phyloP scores from a whole-genome alignment of 2,888 invertebrate species.

The Amiota minor region DNA sequence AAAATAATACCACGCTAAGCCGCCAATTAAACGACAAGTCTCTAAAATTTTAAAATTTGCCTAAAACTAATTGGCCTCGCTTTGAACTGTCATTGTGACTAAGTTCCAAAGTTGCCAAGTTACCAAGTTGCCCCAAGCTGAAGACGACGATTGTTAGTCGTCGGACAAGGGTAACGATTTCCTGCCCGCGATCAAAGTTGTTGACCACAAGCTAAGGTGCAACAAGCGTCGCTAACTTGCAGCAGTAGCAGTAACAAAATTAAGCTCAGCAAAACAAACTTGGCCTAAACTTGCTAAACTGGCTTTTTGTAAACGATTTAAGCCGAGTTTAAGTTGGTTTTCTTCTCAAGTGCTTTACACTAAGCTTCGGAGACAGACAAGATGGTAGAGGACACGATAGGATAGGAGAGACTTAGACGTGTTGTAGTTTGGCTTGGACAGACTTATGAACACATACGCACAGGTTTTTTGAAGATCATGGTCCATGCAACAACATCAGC shows the following conservation, averaged over 20 bases:
- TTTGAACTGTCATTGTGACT: conserved; percentile 9
- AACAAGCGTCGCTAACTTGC: not conserved
- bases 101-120: not conserved
- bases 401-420: too few species aligned
- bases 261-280: conserved; percentile 42
- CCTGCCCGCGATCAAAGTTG: conserved; percentile 18
- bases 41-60: conserved; percentile 21
- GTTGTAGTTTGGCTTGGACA: not conserved
- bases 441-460: conserved; percentile 3
- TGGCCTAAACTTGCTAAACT: conserved; percentile 61
- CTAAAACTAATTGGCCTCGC: conserved; percentile 24
- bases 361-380: not conserved
- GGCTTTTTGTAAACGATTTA: conserved; percentile 52
- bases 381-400: not conserved
- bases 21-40: conserved; percentile 24
- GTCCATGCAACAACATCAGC: conserved; percentile 49
- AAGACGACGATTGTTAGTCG: too few species aligned
- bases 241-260: conserved; percentile 50
- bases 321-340: conserved; percentile 6
- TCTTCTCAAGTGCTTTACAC: not conserved
- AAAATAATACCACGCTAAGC: conserved; percentile 17
- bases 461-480: conserved; percentile 65
- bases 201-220: conserved; percentile 52
- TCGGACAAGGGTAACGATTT: conserved; percentile 5
- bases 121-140: not conserved